phyloP scores from a whole-genome alignment of 92 coral and sea anemone species.

The Porites cylindrica region DNA sequence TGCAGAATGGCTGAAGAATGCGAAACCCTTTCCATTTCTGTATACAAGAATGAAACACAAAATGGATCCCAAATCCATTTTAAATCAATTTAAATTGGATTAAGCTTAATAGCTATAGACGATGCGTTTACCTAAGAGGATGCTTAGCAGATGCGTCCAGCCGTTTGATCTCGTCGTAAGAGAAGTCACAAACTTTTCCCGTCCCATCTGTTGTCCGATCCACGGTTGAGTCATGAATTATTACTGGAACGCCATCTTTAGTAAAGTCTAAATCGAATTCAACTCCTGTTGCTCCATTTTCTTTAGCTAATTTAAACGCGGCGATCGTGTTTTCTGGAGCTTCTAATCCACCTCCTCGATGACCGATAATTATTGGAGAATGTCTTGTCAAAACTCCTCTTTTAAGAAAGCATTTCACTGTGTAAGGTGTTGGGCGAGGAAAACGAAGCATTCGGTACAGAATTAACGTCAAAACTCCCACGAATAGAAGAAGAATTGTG shows the following conservation, averaged over 20 bases:
- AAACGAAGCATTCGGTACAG: constrained; percentile 87
- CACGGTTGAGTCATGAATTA: constrained; percentile 94
- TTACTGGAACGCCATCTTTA: constrained; percentile 95
- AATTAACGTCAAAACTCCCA: constrained; percentile 67
- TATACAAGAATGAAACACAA: too few species aligned
- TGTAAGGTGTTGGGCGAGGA: constrained; percentile 90
- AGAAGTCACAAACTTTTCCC: constrained; percentile 81
- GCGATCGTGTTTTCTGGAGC: constrained; percentile 96
- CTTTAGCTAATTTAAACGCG: constrained; percentile 87
- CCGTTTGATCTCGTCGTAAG: constrained; percentile 72
- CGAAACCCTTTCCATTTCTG: too few species aligned
- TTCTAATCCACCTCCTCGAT: constrained; percentile 85
- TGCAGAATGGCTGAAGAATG: too few species aligned
- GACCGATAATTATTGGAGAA: constrained; percentile 83
- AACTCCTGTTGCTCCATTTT: constrained; percentile 91
- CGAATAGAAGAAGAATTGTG: constrained; percentile 65
- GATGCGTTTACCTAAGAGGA: constrained; percentile 51
- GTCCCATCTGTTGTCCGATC: constrained; percentile 95
- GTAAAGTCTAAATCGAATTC: constrained; percentile 97
- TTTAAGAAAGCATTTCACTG: constrained; percentile 82
- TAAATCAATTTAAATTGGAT: too few species aligned
- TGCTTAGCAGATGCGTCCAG: constrained; percentile 84
- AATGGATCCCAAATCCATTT: too few species aligned
- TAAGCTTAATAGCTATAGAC: background rate
- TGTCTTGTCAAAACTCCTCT: constrained; percentile 67